Conservation (phyloP, 2,888 invertebrate genomes). For the Strigamia transsilvanica region DNA sequence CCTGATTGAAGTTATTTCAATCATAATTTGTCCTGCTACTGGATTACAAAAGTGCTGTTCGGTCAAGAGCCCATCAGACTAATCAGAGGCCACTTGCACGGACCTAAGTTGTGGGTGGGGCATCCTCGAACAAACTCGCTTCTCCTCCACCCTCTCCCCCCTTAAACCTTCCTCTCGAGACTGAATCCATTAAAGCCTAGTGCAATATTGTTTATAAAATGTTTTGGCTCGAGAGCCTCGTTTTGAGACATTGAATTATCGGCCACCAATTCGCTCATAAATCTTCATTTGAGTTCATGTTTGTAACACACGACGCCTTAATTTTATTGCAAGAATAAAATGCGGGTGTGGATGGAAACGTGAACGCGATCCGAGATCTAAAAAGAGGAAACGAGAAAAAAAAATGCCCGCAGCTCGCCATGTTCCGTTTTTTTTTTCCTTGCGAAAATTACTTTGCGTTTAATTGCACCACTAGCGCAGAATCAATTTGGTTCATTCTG, state of each 20-base stretch:
- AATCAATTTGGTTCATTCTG: not conserved
- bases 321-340: conserved; percentile 37
- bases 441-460: not conserved
- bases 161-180: conserved; percentile 20
- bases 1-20: conserved; percentile 42
- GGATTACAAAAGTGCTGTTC: conserved; percentile 36
- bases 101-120: conserved; percentile 18
- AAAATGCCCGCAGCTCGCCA: conserved; percentile 21
- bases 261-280: conserved; percentile 36
- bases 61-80: conserved; percentile 33
- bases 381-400: not conserved
- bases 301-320: conserved; percentile 40
- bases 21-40: conserved; percentile 35
- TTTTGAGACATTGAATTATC: conserved; percentile 41
- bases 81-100: conserved; percentile 33
- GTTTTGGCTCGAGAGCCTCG: conserved; percentile 30
- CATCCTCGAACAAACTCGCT: not conserved
- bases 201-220: conserved; percentile 40
- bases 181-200: conserved; percentile 27
- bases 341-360: conserved; percentile 20
- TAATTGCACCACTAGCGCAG: conserved; percentile 13
- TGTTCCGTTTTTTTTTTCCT: not conserved
- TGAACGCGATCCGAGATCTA: conserved; percentile 8
- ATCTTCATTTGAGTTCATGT: conserved; percentile 42
- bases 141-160: not conserved